Evolutionary conservation across 2,113 vertebrate genomes (phyloP), one percentile per base, ranked within the genome.

Genomic region (Coturnix japonica): DNA sequence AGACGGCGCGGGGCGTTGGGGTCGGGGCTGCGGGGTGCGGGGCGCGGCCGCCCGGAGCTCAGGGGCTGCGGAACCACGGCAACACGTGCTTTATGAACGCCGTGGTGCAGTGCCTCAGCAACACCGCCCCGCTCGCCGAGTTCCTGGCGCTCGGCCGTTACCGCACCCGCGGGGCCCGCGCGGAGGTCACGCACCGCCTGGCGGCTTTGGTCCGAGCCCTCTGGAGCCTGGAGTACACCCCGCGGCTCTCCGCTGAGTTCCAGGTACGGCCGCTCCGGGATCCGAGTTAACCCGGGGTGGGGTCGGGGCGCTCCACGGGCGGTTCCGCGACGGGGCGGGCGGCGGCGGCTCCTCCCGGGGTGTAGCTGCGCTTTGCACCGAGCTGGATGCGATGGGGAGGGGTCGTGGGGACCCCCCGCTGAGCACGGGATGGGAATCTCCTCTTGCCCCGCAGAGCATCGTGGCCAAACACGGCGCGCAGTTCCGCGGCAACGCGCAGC

Each of bases 71-170:
- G 97, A 99, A 99, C 96, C 99, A 99, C 95, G 99, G 99, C 23
- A 99, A 99, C 98, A 99, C 98, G 97, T 99, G 99, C 88, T 99
- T 99, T 97, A 99, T 99, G 98, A 99, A 99, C 97, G 99, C 99
- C 11, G 98, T 99, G 97, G 98, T 99, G 73, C 99, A 99, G 98
- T 99, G 99, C 93, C 98, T 99, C 91, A 99, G 98, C 97, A 99
- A 99, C 98, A 99, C 99, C 5, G 99, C 99, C 91, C 97, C 99
- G 85, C 97, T 99, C 92, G 99, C 99, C 10, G 99, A 99, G 96
- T 98, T 98, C 96, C 98, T 99, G 86, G 98, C 98, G 13, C 96
- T 99, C 84, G 98, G 98, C 82, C 89, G 97, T 15, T 72, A 96
- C 15, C 91, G 91, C 43, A 82, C 97, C 75, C 92, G 94, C 67